Base-by-base conservation (phyloP, 2,113 vertebrate species). In the Baryphthengus martii region DNA sequence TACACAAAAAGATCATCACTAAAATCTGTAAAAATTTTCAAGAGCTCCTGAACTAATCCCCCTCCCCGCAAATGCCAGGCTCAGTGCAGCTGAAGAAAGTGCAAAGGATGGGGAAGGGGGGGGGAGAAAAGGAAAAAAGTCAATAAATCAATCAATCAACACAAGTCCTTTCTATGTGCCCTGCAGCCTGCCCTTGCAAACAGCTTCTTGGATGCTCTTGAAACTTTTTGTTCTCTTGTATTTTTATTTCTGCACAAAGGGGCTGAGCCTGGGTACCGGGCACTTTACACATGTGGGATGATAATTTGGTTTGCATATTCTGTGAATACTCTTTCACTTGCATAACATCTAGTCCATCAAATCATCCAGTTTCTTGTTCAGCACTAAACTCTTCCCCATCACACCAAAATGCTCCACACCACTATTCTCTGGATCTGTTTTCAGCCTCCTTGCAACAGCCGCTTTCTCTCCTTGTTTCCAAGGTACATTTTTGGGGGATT, bases 161-260 rank as follows among this genome's bases (percentile, higher is more conserved):
- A 18, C 0, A 53, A 83, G 76, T 16, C 59, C 35, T 56, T 47
- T 10, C 65, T 24, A 10, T 35, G 11, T 21, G 10, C 18, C 35
- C n/a, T 14, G 16, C 0, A 1, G 39, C 31, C 19, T 23, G 28
- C 12, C 12, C 61, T 23, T 25, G 21, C 70, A 44, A 72, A 37
- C 19, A 52, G 39, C 28, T 75, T 10, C 58, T 29, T 11, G 24
- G 25, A 7, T 10, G 3, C 35, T 58, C 59, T 3, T 18, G 20
- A 33, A 66, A 33, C 10, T 68, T 52, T 40, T 29, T 6, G 2
- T 1, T 63, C 9, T 16, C 65, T n/a, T 0, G 0, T 7, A 3
- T 29, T 19, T n/a, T 81, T 18, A 14, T 8, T 12, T 58, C 66
- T 25, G 18, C 3, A 3, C 37, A 10, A 21, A 31, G 44, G 49